Conservation (phyloP, 1,140 invertebrate genomes). For the Drosophila sp. region DNA sequence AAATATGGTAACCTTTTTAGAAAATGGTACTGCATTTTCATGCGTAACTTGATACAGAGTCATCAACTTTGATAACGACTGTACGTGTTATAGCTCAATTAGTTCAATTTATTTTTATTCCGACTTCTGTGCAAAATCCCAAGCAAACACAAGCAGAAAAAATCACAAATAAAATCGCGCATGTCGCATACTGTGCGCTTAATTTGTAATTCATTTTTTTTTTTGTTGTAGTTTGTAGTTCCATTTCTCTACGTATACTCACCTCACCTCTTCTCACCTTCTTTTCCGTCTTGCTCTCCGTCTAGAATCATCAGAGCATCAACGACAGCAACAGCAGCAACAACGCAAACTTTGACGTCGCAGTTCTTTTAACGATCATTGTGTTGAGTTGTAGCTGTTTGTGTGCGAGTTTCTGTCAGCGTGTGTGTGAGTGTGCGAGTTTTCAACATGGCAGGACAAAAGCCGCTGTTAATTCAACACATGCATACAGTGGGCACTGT, state of each 20-base stretch:
- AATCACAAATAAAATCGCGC: slow-evolving; percentile 60
- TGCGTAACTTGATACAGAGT: slow-evolving; percentile 15
- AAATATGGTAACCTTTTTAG: too few relatives aligned
- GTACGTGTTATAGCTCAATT: slow-evolving; percentile 66
- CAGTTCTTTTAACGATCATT: slow-evolving; percentile 21
- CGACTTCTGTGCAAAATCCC: slow-evolving; percentile 38
- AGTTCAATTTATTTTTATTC: slow-evolving; percentile 78
- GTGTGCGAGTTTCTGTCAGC: background rate
- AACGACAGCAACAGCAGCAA: slow-evolving; percentile 32
- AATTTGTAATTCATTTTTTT: slow-evolving; percentile 62
- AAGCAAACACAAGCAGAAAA: slow-evolving; percentile 27
- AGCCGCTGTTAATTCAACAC: slow-evolving; percentile 17
- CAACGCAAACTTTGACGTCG: slow-evolving; percentile 19
- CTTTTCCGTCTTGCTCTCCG: slow-evolving; percentile 1
- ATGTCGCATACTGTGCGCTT: slow-evolving; percentile 70
- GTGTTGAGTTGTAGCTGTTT: slow-evolving; percentile 15
- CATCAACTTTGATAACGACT: slow-evolving; percentile 18
- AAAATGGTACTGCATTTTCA: slow-evolving; percentile 13
- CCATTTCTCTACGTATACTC: slow-evolving; percentile 27
- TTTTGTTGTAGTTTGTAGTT: slow-evolving; percentile 44
- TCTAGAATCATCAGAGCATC: slow-evolving; percentile 54
- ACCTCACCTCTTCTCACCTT: slow-evolving; percentile 2
- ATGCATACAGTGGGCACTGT: slow-evolving; percentile 4
- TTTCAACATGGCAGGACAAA: slow-evolving; percentile 41
- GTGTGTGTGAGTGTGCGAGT: background rate